These are phyloP conservation scores for Lethrus apterus DNA, from an alignment of 1,140 invertebrate genomes.

Conservation along the genomic window DNA sequence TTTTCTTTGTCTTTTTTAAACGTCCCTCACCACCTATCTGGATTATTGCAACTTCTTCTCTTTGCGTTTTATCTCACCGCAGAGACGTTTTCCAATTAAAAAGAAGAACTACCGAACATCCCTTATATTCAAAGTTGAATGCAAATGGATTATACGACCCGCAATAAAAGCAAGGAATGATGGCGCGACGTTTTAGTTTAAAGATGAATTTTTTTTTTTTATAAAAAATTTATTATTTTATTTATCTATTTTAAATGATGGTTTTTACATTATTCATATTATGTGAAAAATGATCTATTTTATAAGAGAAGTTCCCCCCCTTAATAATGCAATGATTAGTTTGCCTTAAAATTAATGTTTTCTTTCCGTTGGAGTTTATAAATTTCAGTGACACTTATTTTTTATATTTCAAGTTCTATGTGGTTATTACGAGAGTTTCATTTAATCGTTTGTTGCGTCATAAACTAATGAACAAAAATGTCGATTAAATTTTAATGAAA, in stretches of 20 bases:
- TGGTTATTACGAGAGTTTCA: too few species aligned
- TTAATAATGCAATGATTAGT: background rate
- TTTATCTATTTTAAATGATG: too few species aligned
- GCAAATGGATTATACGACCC: constrained; percentile 8
- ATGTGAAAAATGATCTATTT: too few species aligned
- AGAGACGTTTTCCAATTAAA: constrained; percentile 7
- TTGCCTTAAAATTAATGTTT: too few species aligned
- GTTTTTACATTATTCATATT: too few species aligned
- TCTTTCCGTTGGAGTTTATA: too few species aligned
- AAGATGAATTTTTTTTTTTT: too few species aligned
- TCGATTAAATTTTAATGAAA: too few species aligned
- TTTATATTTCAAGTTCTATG: too few species aligned
- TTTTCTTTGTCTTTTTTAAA: too few species aligned
- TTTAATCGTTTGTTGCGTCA: background rate
- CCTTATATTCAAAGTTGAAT: constrained; percentile 6
- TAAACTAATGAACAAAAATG: constrained; percentile 3
- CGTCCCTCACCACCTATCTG: background rate
- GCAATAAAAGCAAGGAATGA: constrained; percentile 8
- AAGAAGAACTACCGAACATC: background rate
- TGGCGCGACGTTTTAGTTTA: background rate
- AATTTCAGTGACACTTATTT: too few species aligned
- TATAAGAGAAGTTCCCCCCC: constrained; percentile 3
- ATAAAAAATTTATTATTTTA: too few species aligned
- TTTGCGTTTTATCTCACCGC: constrained; percentile 8
- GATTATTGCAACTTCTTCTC: background rate